These are phyloP conservation scores for Chionomys nivalis DNA, from an alignment of 2,113 vertebrate species.

Conservation along the genomic window DNA sequence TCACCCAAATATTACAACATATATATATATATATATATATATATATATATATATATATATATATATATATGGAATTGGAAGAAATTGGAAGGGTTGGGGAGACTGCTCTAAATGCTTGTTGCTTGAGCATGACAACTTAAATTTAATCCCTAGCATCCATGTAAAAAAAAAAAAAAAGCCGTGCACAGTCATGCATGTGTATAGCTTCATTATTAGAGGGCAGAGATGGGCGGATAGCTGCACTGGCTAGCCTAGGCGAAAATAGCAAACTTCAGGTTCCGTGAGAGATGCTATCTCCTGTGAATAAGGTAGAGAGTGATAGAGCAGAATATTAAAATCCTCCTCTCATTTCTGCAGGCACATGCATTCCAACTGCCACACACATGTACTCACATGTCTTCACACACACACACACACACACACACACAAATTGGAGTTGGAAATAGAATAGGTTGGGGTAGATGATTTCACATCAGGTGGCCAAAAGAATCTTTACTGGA, in stretches of 20 bases:
- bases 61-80: too few species aligned
- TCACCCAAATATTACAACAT: constrained; percentile 30
- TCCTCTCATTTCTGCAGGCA: not conserved
- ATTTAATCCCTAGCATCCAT: not conserved
- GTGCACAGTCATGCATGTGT: not conserved
- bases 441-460: constrained; percentile 38
- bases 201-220: too few species aligned
- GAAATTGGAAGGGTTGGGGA: not conserved
- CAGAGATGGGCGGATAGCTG: not conserved
- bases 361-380: not conserved
- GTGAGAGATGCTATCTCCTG: not conserved
- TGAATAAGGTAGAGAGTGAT: too few species aligned
- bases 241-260: not conserved
- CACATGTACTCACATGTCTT: not conserved
- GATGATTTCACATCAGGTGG: constrained; percentile 67
- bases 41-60: not conserved
- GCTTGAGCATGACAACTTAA: not conserved
- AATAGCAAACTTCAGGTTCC: not conserved
- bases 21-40: not conserved
- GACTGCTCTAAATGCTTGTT: not conserved
- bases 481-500: constrained; percentile 40
- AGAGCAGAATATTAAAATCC: not conserved
- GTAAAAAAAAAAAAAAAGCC: not conserved
- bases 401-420: not conserved
- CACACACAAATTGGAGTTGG: constrained; percentile 6